Evolutionary conservation across 2,888 invertebrate species (phyloP).

Genomic region (Helobdella robusta): DNA sequence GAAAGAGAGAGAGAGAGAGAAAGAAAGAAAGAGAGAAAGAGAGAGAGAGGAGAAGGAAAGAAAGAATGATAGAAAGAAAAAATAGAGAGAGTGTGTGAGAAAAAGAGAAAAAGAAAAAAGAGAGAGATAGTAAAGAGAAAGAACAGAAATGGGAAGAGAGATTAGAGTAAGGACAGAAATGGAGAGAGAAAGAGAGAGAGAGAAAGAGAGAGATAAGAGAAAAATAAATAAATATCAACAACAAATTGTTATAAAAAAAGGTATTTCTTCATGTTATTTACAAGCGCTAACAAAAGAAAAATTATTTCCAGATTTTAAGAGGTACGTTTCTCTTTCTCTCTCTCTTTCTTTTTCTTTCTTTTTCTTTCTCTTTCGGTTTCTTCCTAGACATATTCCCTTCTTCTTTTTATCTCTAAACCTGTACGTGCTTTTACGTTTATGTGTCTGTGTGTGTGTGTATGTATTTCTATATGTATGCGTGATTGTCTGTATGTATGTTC

Average conservation of each 20-base stretch:
- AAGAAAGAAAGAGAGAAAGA: conserved; percentile 17
- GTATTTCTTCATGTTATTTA: no score
- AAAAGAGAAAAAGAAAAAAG: conserved; percentile 11
- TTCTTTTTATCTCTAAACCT: background rate
- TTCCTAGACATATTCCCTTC: no score
- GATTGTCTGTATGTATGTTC: background rate
- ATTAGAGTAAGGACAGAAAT: background rate
- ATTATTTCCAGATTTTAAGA: no score
- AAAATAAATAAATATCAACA: no score
- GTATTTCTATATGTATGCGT: background rate
- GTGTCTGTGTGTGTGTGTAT: background rate
- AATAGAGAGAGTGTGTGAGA: conserved; percentile 7
- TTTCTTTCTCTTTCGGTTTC: no score
- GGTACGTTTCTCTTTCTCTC: no score
- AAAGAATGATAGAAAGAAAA: background rate
- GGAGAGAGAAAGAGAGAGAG: conserved; percentile 4
- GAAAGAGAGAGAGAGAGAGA: conserved; percentile 24
- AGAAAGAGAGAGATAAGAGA: background rate
- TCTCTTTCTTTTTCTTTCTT: no score
- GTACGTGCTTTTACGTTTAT: background rate
- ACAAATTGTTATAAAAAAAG: no score
- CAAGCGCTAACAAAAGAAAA: no score
- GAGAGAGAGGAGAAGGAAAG: conserved; percentile 24
- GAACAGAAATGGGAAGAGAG: background rate
- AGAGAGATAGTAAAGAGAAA: conserved; percentile 8